These are phyloP conservation scores for Scylla paramamosain DNA, from an alignment of 1,140 invertebrate species.

Conservation along the genomic window DNA sequence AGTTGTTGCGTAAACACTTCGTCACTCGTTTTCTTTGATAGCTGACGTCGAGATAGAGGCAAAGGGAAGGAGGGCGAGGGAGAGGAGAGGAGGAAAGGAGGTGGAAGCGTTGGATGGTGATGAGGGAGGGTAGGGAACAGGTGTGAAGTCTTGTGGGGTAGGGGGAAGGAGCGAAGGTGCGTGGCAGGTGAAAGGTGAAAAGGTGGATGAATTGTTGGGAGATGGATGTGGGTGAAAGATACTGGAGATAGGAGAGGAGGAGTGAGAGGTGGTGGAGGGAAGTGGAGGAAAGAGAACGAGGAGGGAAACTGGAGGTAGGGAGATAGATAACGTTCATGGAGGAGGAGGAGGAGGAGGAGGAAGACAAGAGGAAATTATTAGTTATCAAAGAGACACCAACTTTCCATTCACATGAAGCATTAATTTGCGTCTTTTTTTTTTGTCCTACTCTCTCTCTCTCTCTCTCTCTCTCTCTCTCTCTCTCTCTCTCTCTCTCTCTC, in stretches of 20 bases:
- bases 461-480: conserved; percentile 20
- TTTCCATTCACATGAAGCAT: neutral
- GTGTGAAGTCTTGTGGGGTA: no score
- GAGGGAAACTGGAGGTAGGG: neutral
- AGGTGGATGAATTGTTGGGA: neutral
- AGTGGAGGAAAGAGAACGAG: neutral
- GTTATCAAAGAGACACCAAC: neutral
- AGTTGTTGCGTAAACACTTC: neutral
- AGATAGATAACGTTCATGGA: no score
- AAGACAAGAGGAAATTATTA: neutral
- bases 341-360: neutral
- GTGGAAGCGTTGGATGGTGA: no score
- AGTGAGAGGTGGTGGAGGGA: neutral
- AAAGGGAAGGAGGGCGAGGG: no score
- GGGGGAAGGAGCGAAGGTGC: neutral
- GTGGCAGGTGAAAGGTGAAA: neutral
- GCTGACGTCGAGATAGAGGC: no score
- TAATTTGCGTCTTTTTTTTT: neutral
- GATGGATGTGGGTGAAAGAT: neutral
- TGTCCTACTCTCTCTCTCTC: neutral
- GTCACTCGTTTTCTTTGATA: no score
- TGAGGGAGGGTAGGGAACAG: no score
- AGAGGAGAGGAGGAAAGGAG: no score
- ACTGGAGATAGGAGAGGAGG: neutral
- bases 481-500: conserved; percentile 20